Conservation (phyloP, 2,888 invertebrate genomes). For the Teinopalpus imperialis region DNA sequence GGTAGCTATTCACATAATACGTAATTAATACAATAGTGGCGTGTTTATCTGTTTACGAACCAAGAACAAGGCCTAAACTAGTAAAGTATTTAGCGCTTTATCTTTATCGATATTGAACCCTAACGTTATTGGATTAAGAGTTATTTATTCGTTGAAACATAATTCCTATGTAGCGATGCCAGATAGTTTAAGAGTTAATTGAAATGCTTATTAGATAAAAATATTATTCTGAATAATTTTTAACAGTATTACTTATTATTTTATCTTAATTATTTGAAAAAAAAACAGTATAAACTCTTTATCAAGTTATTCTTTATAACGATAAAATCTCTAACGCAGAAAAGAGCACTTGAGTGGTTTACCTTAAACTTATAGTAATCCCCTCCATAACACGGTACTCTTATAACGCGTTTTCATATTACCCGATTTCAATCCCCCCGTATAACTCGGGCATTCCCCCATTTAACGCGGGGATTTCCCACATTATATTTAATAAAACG, state of each 20-base stretch:
- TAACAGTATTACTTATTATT: conserved; percentile 10
- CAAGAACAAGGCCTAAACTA: conserved; percentile 11
- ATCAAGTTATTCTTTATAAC: too few species aligned
- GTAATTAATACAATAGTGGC: conserved; percentile 20
- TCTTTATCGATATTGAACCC: conserved; percentile 2
- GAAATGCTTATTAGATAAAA: too few species aligned
- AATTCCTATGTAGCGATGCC: not conserved
- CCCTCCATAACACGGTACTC: too few species aligned
- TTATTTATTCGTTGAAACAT: conserved; percentile 4
- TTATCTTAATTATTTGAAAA: not conserved
- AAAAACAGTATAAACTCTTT: too few species aligned
- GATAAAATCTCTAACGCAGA: too few species aligned
- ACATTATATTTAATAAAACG: too few species aligned
- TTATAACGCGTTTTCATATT: too few species aligned
- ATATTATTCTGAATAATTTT: not conserved
- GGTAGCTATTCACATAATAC: conserved; percentile 18
- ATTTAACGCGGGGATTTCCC: too few species aligned
- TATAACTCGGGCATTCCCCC: too few species aligned
- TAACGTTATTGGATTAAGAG: conserved; percentile 6
- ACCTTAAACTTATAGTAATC: too few species aligned
- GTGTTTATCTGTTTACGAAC: not conserved
- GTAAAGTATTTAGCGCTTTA: not conserved
- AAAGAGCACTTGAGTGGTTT: too few species aligned
- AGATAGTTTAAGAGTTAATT: conserved; percentile 6
- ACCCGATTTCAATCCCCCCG: too few species aligned